Percentiles rank a stretch among this genome's conserved stretches.
These are phyloP conservation scores for Microdon myrmicae DNA, from an alignment of 2,888 invertebrate species.

Conservation along the genomic window DNA sequence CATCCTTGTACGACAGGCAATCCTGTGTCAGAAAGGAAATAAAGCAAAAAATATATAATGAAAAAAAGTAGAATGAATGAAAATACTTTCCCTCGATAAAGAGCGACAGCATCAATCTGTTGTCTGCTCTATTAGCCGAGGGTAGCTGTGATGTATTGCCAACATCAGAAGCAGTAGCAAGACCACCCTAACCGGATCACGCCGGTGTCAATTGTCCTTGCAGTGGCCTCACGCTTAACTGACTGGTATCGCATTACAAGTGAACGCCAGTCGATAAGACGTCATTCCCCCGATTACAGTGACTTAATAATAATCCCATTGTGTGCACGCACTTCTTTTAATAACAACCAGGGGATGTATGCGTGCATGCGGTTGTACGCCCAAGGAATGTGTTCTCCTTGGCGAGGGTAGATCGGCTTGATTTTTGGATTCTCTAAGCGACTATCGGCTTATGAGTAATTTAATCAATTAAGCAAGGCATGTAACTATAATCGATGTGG, in stretches of 20 bases:
- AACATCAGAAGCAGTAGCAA: slow-evolving; percentile 9
- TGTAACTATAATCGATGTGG: too few relatives aligned
- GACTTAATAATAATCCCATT: slow-evolving; percentile 58
- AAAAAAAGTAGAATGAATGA: background rate
- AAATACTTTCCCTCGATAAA: slow-evolving; percentile 10
- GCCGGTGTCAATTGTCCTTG: slow-evolving; percentile 39
- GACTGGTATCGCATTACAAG: slow-evolving; percentile 33
- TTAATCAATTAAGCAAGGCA: slow-evolving; percentile 1
- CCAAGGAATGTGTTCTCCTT: slow-evolving; percentile 6
- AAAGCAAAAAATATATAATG: slow-evolving; percentile 1
- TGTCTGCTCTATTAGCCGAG: slow-evolving; percentile 49
- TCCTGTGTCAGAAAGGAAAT: slow-evolving; percentile 3
- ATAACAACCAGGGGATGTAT: slow-evolving; percentile 54
- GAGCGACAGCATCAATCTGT: slow-evolving; percentile 47
- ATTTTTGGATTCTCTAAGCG: slow-evolving; percentile 22
- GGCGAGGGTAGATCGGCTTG: slow-evolving; percentile 37
- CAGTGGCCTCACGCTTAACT: slow-evolving; percentile 16
- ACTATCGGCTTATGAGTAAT: background rate
- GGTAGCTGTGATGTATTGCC: slow-evolving; percentile 44
- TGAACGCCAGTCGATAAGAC: slow-evolving; percentile 33
- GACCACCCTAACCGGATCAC: slow-evolving; percentile 34
- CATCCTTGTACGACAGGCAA: slow-evolving; percentile 30
- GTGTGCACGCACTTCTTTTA: slow-evolving; percentile 55
- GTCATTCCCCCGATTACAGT: slow-evolving; percentile 57
- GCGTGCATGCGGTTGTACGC: slow-evolving; percentile 21